Percentiles rank a stretch among this genome's conserved stretches.
Conservation (phyloP, 2,797 vertebrate genomes). For the Acanthurus tractus region DNA sequence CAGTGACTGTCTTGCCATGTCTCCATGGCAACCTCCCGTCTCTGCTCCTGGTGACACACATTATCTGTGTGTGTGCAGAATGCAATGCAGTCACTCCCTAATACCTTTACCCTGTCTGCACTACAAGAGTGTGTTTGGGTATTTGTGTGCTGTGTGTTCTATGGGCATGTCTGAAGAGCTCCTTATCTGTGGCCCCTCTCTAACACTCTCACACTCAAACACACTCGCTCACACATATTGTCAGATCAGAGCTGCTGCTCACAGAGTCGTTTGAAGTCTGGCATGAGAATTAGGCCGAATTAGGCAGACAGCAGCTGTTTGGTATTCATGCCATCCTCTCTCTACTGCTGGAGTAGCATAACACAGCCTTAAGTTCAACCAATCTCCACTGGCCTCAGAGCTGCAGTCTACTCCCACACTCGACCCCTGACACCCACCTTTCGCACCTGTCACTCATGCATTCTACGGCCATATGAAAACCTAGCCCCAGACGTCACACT, state of each 20-base stretch:
- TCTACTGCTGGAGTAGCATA: constrained; percentile 30
- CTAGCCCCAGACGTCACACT: constrained; percentile 5
- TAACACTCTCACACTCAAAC: constrained; percentile 16
- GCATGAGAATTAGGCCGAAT: constrained; percentile 58
- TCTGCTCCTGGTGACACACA: constrained; percentile 49
- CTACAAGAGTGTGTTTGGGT: constrained; percentile 39
- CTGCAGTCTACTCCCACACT: constrained; percentile 32
- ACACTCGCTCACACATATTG: constrained; percentile 21
- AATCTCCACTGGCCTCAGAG: constrained; percentile 33
- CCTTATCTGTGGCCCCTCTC: constrained; percentile 47
- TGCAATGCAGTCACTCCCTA: constrained; percentile 52
- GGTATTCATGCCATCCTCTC: constrained; percentile 67
- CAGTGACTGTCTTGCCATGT: constrained; percentile 59
- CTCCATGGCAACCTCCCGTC: constrained; percentile 71
- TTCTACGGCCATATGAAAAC: constrained; percentile 17
- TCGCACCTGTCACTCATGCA: constrained; percentile 45
- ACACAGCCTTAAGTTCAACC: constrained; percentile 47
- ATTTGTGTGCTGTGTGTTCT: constrained; percentile 53
- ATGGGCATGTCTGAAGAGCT: constrained; percentile 58
- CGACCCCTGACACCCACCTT: constrained; percentile 53
- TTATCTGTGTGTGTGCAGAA: constrained; percentile 30
- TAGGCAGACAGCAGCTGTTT: constrained; percentile 68
- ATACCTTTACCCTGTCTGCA: constrained; percentile 59
- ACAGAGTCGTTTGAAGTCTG: constrained; percentile 61
- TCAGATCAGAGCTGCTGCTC: constrained; percentile 49